phyloP scores from a whole-genome alignment of 2,797 vertebrate species.

The Fundulus diaphanus region DNA sequence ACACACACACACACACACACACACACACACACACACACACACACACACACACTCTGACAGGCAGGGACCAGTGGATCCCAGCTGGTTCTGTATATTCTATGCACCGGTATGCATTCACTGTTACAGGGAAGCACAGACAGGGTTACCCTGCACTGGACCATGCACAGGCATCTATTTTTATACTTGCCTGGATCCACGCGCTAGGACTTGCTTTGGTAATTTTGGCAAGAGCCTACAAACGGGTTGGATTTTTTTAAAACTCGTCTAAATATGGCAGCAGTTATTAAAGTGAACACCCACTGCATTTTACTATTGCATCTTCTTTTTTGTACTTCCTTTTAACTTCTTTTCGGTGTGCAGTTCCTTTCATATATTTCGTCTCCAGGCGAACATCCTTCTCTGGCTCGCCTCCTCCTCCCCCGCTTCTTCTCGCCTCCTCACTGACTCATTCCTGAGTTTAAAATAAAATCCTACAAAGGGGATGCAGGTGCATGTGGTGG shows the following conservation, averaged over 20 bases:
- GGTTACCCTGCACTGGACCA: neutral
- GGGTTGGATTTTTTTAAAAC: neutral
- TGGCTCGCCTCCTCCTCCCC: conserved; percentile 31
- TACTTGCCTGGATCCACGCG: neutral
- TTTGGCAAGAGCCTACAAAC: neutral
- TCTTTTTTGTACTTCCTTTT: conserved; percentile 13
- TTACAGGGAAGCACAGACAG: conserved; percentile 35
- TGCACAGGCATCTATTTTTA: neutral
- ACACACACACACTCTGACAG: conserved; percentile 21
- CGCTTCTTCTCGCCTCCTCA: conserved; percentile 53
- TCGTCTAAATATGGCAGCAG: conserved; percentile 6
- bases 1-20: conserved; percentile 11
- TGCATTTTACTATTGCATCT: neutral
- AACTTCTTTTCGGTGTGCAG: conserved; percentile 34
- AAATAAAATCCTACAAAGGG: conserved; percentile 64
- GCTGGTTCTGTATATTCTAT: conserved; percentile 59
- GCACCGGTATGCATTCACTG: conserved; percentile 43
- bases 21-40: conserved; percentile 8
- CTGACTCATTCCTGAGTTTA: conserved; percentile 66
- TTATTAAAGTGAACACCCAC: conserved; percentile 13
- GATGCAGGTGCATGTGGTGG: conserved; percentile 59
- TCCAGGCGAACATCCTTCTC: conserved; percentile 46
- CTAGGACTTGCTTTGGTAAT: conserved; percentile 7
- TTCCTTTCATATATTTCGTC: conserved; percentile 46
- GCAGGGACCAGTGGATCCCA: conserved; percentile 52